Evolutionary conservation across 1,140 invertebrate genomes (phyloP).

Genomic region (Eriocheir sinensis): DNA sequence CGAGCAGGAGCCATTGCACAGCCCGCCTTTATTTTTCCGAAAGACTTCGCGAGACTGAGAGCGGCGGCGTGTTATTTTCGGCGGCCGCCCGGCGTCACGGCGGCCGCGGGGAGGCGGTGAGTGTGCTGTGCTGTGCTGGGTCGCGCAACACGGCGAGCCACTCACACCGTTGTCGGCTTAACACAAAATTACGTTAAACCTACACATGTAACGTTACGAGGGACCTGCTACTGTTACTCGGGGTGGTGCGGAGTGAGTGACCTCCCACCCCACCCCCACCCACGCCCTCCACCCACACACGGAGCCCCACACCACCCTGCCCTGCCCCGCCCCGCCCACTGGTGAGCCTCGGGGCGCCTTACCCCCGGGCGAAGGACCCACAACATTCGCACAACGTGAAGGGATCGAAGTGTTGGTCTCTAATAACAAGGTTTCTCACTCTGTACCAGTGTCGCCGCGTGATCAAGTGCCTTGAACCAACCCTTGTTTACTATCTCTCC

Average conservation of each 20-base stretch:
- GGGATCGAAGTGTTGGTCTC: neutral
- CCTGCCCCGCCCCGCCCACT: neutral
- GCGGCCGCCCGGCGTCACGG: too few relatives aligned
- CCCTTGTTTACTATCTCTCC: neutral
- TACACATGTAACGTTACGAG: neutral
- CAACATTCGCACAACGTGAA: neutral
- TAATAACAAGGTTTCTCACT: neutral
- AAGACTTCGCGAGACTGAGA: neutral
- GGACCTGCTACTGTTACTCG: neutral
- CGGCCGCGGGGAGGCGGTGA: too few relatives aligned
- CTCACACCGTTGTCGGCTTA: neutral
- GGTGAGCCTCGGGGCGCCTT: neutral
- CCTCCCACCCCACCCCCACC: too few relatives aligned
- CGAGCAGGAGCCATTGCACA: neutral
- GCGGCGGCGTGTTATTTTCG: neutral
- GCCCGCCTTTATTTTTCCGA: neutral
- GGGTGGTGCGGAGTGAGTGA: neutral
- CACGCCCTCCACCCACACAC: neutral
- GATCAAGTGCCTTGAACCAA: neutral
- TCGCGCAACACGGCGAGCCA: neutral
- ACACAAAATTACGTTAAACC: neutral
- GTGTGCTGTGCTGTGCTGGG: neutral
- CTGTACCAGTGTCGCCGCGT: neutral
- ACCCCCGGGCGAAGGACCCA: neutral
- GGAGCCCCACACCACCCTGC: neutral